A percentile compares a stretch with the other conserved stretches of the same genome.
Evolutionary conservation across 2,888 invertebrate species (phyloP).

Genomic region (Philhelius pedissequus): DNA sequence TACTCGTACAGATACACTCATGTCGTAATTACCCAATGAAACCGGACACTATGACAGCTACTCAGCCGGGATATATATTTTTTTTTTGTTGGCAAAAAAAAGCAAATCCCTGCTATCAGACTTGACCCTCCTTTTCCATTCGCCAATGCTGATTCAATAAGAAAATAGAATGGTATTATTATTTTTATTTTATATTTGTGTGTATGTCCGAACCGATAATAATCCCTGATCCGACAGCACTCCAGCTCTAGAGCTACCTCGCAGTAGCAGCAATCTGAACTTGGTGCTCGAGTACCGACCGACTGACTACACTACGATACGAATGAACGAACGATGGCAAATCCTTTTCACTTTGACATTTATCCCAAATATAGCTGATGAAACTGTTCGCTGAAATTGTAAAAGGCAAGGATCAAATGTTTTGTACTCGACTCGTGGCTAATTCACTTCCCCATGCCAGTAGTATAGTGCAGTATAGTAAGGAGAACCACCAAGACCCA

Average conservation of each 20-base stretch:
- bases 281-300: neutral
- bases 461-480: too few relatives aligned
- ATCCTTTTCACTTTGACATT: slow-evolving; percentile 69
- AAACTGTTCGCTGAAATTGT: slow-evolving; percentile 49
- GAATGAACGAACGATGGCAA: slow-evolving; percentile 47
- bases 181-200: slow-evolving; percentile 54
- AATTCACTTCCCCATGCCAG: slow-evolving; percentile 53
- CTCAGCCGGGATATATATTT: slow-evolving; percentile 46
- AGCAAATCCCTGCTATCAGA: slow-evolving; percentile 46
- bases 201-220: slow-evolving; percentile 45
- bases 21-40: slow-evolving; percentile 57
- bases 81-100: slow-evolving; percentile 5
- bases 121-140: neutral
- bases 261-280: neutral
- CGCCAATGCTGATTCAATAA: slow-evolving; percentile 53
- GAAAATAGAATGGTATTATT: slow-evolving; percentile 59
- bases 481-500: neutral
- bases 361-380: slow-evolving; percentile 67
- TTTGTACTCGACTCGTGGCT: slow-evolving; percentile 60
- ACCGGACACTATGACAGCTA: slow-evolving; percentile 62
- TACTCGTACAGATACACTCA: neutral
- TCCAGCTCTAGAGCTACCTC: slow-evolving; percentile 1
- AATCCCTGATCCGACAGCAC: slow-evolving; percentile 58
- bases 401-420: slow-evolving; percentile 64
- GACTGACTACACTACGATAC: neutral